Percentiles rank a stretch among this genome's conserved stretches.
phyloP scores from a whole-genome alignment of 2,113 vertebrate species.

The Isurus oxyrinchus region DNA sequence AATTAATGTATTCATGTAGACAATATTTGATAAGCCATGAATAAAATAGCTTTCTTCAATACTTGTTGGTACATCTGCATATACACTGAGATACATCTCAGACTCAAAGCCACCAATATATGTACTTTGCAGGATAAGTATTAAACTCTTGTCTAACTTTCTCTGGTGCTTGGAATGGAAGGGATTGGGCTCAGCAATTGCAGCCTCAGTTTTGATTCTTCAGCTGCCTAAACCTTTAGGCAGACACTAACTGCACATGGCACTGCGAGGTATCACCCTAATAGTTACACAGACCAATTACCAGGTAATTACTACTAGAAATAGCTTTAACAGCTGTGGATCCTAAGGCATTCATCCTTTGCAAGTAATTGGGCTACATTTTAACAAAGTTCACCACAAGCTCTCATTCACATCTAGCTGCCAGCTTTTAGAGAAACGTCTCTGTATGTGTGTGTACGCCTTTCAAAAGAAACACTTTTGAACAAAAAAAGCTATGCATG shows the following conservation, averaged over 20 bases:
- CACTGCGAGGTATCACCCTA: neutral
- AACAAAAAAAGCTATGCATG: neutral
- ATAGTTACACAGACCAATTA: constrained; percentile 14
- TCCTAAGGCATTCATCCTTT: constrained; percentile 2
- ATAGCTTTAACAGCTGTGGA: constrained; percentile 6
- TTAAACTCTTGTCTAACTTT: neutral
- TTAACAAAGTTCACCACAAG: neutral
- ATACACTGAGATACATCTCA: neutral
- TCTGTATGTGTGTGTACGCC: neutral
- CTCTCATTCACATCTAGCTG: neutral
- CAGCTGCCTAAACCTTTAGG: neutral
- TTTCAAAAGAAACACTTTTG: neutral
- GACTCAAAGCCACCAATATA: neutral
- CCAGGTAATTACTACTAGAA: constrained; percentile 21
- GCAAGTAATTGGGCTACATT: neutral
- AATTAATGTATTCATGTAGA: neutral
- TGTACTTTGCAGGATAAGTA: neutral
- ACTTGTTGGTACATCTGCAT: neutral
- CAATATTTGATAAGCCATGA: neutral
- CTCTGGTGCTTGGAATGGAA: neutral
- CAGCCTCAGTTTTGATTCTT: neutral
- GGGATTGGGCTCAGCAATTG: neutral
- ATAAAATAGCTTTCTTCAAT: neutral
- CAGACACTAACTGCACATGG: neutral
- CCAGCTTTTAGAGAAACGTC: neutral